Percentiles rank a stretch among this genome's conserved stretches.
phyloP scores from a whole-genome alignment of 2,888 invertebrate species.

The Gibbula magus region DNA sequence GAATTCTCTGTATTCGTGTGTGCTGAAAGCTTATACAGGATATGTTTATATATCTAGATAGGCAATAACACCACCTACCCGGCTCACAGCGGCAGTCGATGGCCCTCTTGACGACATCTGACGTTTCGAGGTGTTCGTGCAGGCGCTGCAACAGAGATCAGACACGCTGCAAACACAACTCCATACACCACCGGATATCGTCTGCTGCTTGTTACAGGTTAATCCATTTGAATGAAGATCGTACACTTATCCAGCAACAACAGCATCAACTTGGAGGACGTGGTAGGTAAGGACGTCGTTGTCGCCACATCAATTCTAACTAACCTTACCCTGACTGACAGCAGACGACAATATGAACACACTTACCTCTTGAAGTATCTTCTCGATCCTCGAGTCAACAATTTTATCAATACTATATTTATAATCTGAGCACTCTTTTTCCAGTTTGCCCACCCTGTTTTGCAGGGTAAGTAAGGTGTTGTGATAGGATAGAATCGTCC shows the following conservation, averaged over 20 bases:
- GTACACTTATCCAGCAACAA: too few species aligned
- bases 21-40: too few species aligned
- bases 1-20: too few species aligned
- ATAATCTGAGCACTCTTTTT: conserved; percentile 33
- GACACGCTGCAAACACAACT: neutral
- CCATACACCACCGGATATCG: neutral
- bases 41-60: too few species aligned
- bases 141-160: conserved; percentile 22
- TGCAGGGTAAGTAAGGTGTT: conserved; percentile 40
- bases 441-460: conserved; percentile 34
- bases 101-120: conserved; percentile 26
- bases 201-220: too few species aligned
- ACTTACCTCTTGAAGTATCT: conserved; percentile 32
- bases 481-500: conserved; percentile 46
- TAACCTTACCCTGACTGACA: too few species aligned
- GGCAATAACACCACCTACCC: conserved; percentile 20
- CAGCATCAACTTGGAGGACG: too few species aligned
- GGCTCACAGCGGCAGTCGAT: conserved; percentile 33
- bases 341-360: too few species aligned
- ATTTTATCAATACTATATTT: conserved; percentile 32
- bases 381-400: conserved; percentile 29
- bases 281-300: too few species aligned
- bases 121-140: neutral
- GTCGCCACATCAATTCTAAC: too few species aligned
- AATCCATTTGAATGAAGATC: too few species aligned